Base-by-base conservation (phyloP, 2,113 vertebrate species). In the Pedetes capensis region DNA sequence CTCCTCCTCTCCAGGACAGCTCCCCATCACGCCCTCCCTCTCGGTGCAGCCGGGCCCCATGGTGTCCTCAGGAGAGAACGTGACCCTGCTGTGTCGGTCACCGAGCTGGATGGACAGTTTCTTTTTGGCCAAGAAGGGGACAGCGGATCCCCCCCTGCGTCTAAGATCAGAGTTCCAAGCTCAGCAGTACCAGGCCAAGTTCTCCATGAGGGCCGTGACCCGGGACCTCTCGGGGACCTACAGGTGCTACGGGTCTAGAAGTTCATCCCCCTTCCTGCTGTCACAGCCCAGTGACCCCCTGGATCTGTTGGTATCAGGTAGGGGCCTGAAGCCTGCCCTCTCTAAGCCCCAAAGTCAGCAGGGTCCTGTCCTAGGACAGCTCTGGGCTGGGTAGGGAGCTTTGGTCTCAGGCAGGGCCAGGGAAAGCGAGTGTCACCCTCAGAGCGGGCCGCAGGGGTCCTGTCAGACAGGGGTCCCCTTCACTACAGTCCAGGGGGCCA, bases 391-490 rank as follows among this genome's bases (percentile, higher is more conserved):
- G 11, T n/a, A 16, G 5, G 16, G 22, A 37, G 17, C 12, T 20
- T 55, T 39, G 13, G 0, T 11, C 49, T 69, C 14, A 2, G 0
- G 4, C 32, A 6, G 5, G 10, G 71, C 14, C 5, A 3, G 27
- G 18, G 27, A 3, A 16, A 18, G 6, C 39, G 8, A 49, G 5
- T 9, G 23, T 99, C 93, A 20, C 99, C 98, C 23, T 95, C 98
- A 99, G 66, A 17, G 98, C 97, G n/a, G 98, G n/a, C n/a, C 97
- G 4, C 4, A 98, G 98, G 88, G n/a, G n/a, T n/a, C n/a, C n/a
- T n/a, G n/a, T n/a, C 98, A 98, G 29, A 98, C 98, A 98, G 96
- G 7, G 34, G 8, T n/a, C 18, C 14, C 0, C 47, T n/a, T 8
- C 49, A 27, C 6, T 68, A 13, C 1, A 51, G 11, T 66, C 22